Conservation (phyloP, 2,888 invertebrate species). For the Spodoptera littoralis region DNA sequence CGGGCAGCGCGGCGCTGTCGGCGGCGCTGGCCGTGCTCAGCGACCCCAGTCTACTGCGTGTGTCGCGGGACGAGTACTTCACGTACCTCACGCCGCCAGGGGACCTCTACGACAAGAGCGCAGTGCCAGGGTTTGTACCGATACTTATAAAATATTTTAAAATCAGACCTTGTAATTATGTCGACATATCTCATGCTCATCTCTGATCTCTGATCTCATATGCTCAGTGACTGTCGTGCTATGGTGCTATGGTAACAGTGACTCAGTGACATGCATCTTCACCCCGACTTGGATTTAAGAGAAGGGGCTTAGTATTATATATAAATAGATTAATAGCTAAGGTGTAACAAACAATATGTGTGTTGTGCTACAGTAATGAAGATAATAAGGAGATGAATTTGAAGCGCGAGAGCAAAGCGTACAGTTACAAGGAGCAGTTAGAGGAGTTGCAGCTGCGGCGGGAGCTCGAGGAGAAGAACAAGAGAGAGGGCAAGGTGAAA, state of each 20-base stretch:
- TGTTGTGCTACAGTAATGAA: conserved; percentile 74
- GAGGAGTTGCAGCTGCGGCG: conserved; percentile 97
- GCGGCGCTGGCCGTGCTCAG: conserved; percentile 89
- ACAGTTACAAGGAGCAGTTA: conserved; percentile 98
- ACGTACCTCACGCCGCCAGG: conserved; percentile 94
- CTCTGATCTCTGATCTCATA: too few species aligned
- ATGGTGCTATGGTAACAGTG: too few species aligned
- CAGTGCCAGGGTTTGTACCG: conserved; percentile 76
- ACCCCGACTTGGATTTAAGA: too few species aligned
- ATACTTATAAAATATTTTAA: too few species aligned
- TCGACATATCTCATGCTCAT: too few species aligned
- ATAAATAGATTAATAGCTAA: too few species aligned
- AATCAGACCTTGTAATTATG: too few species aligned
- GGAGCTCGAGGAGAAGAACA: conserved; percentile 96
- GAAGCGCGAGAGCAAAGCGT: conserved; percentile 98
- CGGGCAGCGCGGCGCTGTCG: conserved; percentile 89
- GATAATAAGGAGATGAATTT: conserved; percentile 91
- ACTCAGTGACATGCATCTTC: too few species aligned
- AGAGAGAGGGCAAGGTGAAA: conserved; percentile 93
- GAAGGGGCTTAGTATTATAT: background rate
- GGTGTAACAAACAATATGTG: too few species aligned
- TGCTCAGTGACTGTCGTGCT: too few species aligned
- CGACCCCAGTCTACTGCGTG: conserved; percentile 90
- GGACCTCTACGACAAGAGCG: conserved; percentile 96
- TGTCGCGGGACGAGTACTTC: conserved; percentile 91